Evolutionary conservation across 92 coral and sea anemone species (phyloP).

Genomic region (Paragorgia papillata): DNA sequence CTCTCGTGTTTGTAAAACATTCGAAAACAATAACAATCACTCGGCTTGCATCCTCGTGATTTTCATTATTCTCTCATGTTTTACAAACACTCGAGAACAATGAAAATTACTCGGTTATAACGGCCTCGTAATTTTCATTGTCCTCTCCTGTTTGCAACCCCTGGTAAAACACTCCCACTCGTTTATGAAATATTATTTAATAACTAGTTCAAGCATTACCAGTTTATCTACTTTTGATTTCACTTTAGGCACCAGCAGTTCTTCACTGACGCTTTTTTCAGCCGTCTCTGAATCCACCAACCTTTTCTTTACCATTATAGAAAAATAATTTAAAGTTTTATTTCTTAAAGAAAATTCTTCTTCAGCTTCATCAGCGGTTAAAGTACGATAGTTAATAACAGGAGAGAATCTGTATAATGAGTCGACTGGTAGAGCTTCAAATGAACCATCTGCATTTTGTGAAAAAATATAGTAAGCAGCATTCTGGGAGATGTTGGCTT

Average conservation of each 20-base stretch:
- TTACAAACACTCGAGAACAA: too few relatives aligned
- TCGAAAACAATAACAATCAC: too few relatives aligned
- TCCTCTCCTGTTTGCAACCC: too few relatives aligned
- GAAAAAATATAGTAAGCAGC: constrained; percentile 90
- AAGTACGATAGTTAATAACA: constrained; percentile 82
- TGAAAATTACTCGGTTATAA: too few relatives aligned
- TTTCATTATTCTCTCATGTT: too few relatives aligned
- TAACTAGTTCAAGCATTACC: too few relatives aligned
- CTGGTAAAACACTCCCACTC: too few relatives aligned
- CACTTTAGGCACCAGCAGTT: constrained; percentile 35
- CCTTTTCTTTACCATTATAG: constrained; percentile 92
- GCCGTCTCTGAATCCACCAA: constrained; percentile 69
- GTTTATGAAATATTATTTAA: too few relatives aligned
- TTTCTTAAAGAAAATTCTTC: constrained; percentile 87
- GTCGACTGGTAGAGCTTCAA: constrained; percentile 91
- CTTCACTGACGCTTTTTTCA: constrained; percentile 50
- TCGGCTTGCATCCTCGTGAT: too few relatives aligned
- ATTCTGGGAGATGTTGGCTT: constrained; percentile 88
- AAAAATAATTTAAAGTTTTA: constrained; percentile 85
- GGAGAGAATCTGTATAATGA: constrained; percentile 90
- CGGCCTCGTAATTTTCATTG: too few relatives aligned
- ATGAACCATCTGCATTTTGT: constrained; percentile 92
- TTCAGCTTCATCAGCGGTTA: constrained; percentile 95
- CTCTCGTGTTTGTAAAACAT: too few relatives aligned
- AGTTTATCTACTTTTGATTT: constrained; percentile 42